Evolutionary conservation across 1,140 invertebrate genomes (phyloP), one percentile per base, ranked within the genome.

Genomic region (Drosophila ironensis): DNA sequence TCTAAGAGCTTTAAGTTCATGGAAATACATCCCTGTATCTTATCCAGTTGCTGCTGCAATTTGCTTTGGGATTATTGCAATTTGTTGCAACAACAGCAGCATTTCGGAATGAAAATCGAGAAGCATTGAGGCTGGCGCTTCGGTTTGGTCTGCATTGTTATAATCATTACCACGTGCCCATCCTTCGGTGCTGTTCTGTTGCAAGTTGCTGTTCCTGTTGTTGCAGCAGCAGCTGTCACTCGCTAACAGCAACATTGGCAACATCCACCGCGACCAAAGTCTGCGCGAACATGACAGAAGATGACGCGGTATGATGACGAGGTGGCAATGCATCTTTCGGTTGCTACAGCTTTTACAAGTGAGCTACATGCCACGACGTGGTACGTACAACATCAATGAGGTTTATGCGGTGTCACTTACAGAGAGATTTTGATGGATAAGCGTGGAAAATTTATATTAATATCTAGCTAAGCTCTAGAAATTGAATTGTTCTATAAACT

Each of bases 161-260:
- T 71, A 71, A 71, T 71, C 66, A 71, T 67, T 71, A 60, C 67
- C 66, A 71, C 66, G 60, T 71, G 47, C 66, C 66, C 30, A 30
- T 30, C 30, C 48, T 57, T 24, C 53, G 59, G 28, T 63, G 56
- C 61, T 37, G 33, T 37, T 8, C 33, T 63, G 59, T 38, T 60
- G 59, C 46, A 63, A 63, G 67, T 71, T 72, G 69, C 45, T 54
- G 50, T 47, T 54, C 46, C 24, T 51, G 63, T 35, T 45, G 33
- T 37, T 38, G 35, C 47, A 59, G 25, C 54, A 60, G 37, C 46
- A 57, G 16, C 33, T 37, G 33, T 16, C 33, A 37, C 33, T 37
- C 33, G 33, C 33, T 37, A 16, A 37, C 61, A 45, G 5, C 57
- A 64, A 9, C 33, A 27, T 22, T 33, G 25, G 44, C 56, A 35